Percentiles rank a stretch among this genome's conserved stretches.
Evolutionary conservation across 1,140 invertebrate species (phyloP).

Genomic region (Camponotus vicinus): DNA sequence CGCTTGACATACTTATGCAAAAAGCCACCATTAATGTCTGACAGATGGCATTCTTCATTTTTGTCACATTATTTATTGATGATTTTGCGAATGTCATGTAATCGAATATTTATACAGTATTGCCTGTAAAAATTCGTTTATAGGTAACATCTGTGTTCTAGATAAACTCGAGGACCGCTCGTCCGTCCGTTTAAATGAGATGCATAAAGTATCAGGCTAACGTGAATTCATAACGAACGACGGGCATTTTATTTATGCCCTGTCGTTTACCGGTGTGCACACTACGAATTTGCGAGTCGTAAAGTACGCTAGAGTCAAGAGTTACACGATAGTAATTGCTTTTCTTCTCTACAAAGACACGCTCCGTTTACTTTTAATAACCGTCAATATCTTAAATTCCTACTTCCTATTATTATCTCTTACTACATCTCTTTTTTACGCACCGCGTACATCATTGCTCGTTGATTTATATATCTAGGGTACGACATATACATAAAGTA

Average conservation of each 20-base stretch:
- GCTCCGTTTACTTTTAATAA: conserved; percentile 19
- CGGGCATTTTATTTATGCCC: neutral
- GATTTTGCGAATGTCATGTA: conserved; percentile 37
- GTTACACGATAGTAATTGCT: neutral
- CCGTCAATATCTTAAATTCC: conserved; percentile 1
- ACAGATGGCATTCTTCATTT: conserved; percentile 24
- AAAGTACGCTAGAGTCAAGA: neutral
- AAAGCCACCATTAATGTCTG: conserved; percentile 6
- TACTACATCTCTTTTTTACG: neutral
- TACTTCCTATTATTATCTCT: neutral
- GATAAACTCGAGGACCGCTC: neutral
- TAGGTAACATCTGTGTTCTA: conserved; percentile 38
- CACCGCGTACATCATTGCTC: neutral
- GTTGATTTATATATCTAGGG: conserved; percentile 23
- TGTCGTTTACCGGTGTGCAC: neutral
- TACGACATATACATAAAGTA: neutral
- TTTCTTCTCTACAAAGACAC: neutral
- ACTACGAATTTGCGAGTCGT: neutral
- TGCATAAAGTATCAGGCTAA: conserved; percentile 22
- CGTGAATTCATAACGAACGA: neutral
- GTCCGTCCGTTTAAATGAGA: neutral
- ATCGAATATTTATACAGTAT: conserved; percentile 8
- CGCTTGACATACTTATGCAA: conserved; percentile 13
- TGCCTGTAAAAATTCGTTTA: conserved; percentile 1
- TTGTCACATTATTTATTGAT: conserved; percentile 31